Evolutionary conservation across 2,888 invertebrate genomes (phyloP), one percentile per base, ranked within the genome.

Genomic region (Allacma fusca): DNA sequence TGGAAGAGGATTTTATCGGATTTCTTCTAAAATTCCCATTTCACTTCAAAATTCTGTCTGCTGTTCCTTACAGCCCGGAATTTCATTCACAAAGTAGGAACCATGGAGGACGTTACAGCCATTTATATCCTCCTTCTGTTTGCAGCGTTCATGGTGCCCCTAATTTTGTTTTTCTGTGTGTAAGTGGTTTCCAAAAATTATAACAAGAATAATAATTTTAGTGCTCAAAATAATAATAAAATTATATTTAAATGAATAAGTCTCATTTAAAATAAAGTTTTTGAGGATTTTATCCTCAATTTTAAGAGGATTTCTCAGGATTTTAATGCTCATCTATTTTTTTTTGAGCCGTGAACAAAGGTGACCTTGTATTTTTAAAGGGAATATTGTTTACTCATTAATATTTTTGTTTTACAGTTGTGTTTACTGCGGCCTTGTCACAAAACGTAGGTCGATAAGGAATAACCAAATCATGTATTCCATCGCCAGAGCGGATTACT

Each of bases 341-440:
- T n/a, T n/a, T n/a, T n/a, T n/a, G n/a, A n/a, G 34, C 5, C 34
- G 9, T 34, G 9, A 34, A 34, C 9, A 7, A 34, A 34, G 34
- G 34, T 34, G 34, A 34, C 34, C 34, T 34, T 34, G n/a, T 9
- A 34, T 34, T 7, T 7, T 34, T 9, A 34, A 34, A 34, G 34
- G 9, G 5, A 9, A 34, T 34, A 34, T 34, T 50, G 5, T 50
- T 2, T 50, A 50, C 50, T 50, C 40, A 13, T 50, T n/a, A 4
- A 16, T 50, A 50, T n/a, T 50, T 50, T 50, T 40, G 7, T 12
- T 24, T 16, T 74, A n/a, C 44, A 75, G 75, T 5, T 75, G 75
- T 50, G 75, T 67, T n/a, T 75, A 75, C 75, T 75, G 75, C 29
- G 75, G 75, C 13, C 75, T 75, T 23, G 67, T 67, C 2, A 67